These are phyloP conservation scores for Amiota communis DNA, from an alignment of 2,888 invertebrate genomes.

Conservation along the genomic window DNA sequence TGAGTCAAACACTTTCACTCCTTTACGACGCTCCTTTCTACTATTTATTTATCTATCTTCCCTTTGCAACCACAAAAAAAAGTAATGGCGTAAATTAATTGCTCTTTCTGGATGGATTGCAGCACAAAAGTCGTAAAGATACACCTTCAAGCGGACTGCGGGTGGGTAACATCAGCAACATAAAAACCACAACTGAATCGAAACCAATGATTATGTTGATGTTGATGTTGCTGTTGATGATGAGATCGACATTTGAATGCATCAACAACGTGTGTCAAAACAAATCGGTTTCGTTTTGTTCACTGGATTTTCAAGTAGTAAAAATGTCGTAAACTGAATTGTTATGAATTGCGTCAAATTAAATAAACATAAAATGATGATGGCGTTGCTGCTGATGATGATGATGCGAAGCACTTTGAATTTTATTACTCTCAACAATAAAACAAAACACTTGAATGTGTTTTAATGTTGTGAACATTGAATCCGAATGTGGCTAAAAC, in stretches of 20 bases:
- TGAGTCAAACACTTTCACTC: neutral
- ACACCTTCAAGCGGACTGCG: conserved; percentile 7
- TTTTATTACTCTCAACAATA: neutral
- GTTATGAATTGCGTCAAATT: conserved; percentile 66
- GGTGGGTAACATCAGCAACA: neutral
- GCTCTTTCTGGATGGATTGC: conserved; percentile 1
- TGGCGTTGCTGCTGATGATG: neutral
- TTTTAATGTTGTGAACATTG: no score
- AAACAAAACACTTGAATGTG: neutral
- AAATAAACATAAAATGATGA: conserved; percentile 62
- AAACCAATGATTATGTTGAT: conserved; percentile 10
- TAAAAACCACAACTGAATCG: conserved; percentile 12
- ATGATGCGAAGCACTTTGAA: no score
- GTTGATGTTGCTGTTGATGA: conserved; percentile 7
- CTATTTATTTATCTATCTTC: neutral
- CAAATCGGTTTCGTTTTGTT: conserved; percentile 47
- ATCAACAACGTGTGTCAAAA: conserved; percentile 39
- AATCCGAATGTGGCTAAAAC: no score
- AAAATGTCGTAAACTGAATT: conserved; percentile 67
- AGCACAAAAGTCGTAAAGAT: conserved; percentile 36
- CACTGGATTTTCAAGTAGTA: conserved; percentile 48
- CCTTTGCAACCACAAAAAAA: neutral
- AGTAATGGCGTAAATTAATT: conserved; percentile 19
- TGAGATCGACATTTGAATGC: neutral
- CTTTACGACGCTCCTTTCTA: neutral